Conservation (phyloP, 2,113 vertebrate species). For the Tylochromis polylepis region DNA sequence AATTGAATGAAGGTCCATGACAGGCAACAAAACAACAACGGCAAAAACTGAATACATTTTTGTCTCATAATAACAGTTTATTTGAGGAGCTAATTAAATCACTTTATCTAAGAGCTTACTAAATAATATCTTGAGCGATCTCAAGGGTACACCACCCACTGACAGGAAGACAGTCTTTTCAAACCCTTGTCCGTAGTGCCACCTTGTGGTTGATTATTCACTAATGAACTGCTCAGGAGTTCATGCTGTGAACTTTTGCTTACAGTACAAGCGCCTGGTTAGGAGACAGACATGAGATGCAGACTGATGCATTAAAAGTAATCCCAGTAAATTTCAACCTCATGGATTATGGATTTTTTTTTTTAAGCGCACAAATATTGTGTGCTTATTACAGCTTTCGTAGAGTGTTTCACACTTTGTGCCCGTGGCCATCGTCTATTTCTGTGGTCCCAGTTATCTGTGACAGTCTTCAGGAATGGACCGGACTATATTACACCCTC, state of each 20-base stretch:
- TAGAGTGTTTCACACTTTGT: slow-evolving; percentile 23
- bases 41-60: neutral
- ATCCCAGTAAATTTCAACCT: neutral
- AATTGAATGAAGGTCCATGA: neutral
- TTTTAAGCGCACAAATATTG: neutral
- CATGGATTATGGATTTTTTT: neutral
- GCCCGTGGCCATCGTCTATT: slow-evolving; percentile 57
- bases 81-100: neutral
- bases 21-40: neutral
- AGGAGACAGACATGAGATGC: neutral
- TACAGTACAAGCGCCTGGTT: neutral
- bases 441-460: slow-evolving; percentile 67
- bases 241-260: neutral
- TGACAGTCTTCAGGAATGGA: slow-evolving; percentile 68
- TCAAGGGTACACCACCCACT: neutral
- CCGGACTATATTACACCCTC: slow-evolving; percentile 59
- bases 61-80: neutral
- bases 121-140: neutral
- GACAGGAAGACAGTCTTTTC: neutral
- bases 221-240: neutral
- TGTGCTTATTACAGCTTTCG: neutral
- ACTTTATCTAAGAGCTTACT: neutral
- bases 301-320: neutral
- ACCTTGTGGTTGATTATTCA: slow-evolving; percentile 27
- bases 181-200: slow-evolving; percentile 25